Conservation (phyloP, 2,113 vertebrate genomes). For the Cairina moschata region DNA sequence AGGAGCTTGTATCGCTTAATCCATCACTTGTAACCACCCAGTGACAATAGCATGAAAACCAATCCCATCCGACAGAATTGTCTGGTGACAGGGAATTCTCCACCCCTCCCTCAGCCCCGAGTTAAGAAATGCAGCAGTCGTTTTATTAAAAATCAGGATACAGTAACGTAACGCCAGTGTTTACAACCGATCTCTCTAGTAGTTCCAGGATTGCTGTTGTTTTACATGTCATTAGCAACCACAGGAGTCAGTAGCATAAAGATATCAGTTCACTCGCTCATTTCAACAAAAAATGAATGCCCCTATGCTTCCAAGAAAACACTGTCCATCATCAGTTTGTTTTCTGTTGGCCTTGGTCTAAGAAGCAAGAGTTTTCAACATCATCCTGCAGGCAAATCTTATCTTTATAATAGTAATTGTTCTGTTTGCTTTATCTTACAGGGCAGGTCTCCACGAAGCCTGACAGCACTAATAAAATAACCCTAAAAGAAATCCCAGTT, state of each 20-base stretch:
- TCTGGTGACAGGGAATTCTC: background rate
- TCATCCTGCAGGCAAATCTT: background rate
- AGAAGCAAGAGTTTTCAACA: background rate
- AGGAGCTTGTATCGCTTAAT: background rate
- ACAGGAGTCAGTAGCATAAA: conserved; percentile 48
- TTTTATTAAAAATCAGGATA: conserved; percentile 61
- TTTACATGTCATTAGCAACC: conserved; percentile 20
- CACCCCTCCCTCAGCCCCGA: background rate
- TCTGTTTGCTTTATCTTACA: background rate
- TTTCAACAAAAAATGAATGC: background rate
- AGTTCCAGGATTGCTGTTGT: background rate
- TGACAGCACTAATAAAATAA: background rate
- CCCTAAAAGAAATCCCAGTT: background rate
- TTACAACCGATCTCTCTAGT: conserved; percentile 28
- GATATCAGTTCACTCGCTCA: background rate
- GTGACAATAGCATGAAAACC: rapidly evolving
- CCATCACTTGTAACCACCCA: background rate
- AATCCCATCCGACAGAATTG: background rate
- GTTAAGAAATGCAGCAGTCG: conserved; percentile 26
- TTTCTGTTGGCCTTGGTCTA: conserved; percentile 15
- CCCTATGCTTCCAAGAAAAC: background rate
- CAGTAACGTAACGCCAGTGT: conserved; percentile 52
- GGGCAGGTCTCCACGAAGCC: conserved; percentile 1
- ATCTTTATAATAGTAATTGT: background rate
- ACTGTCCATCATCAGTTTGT: background rate